phyloP scores from a whole-genome alignment of 2,797 vertebrate genomes.

The Sebastes nivosus region DNA sequence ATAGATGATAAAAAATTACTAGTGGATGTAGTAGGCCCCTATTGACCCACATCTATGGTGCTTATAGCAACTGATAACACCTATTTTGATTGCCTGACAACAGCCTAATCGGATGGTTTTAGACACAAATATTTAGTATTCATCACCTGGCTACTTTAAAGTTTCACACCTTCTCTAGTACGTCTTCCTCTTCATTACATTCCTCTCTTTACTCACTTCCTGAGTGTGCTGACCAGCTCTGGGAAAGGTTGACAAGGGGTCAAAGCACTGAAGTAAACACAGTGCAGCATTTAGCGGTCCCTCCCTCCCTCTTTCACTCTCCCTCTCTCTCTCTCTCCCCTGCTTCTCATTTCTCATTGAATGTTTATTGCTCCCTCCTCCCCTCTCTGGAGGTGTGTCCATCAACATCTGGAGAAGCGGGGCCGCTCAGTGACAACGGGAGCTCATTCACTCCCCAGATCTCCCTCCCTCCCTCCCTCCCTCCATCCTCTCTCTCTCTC shows the following conservation, averaged over 20 bases:
- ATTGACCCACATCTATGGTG: too few species aligned
- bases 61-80: too few species aligned
- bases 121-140: not conserved
- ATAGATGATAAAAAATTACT: too few species aligned
- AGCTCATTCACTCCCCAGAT: conserved; percentile 52
- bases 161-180: not conserved
- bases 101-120: not conserved
- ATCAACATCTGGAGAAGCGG: conserved; percentile 78
- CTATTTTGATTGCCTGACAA: too few species aligned
- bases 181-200: not conserved
- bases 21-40: too few species aligned
- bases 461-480: conserved; percentile 9
- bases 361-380: conserved; percentile 31
- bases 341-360: conserved; percentile 35
- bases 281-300: conserved; percentile 16
- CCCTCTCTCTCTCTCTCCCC: not conserved
- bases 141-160: not conserved
- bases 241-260: conserved; percentile 69
- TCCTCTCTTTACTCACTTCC: conserved; percentile 46
- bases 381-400: conserved; percentile 74
- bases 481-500: conserved; percentile 11
- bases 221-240: conserved; percentile 46
- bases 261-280: conserved; percentile 48
- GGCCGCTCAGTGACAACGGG: conserved; percentile 47
- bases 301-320: not conserved